phyloP scores from a whole-genome alignment of 2,797 vertebrate species.

The Bovichtus variegatus region DNA sequence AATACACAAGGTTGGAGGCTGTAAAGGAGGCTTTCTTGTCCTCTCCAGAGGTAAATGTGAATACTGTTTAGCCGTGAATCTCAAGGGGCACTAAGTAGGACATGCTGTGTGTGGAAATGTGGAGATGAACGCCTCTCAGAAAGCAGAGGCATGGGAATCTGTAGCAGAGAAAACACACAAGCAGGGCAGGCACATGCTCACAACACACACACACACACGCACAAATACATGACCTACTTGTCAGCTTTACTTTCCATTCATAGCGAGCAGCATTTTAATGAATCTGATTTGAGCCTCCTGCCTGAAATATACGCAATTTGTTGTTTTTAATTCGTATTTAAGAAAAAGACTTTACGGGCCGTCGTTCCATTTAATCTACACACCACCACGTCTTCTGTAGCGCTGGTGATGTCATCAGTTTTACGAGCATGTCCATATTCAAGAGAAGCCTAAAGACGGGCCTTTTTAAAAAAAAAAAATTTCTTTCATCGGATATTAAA shows the following conservation, averaged over 20 bases:
- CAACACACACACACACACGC: slow-evolving; percentile 28
- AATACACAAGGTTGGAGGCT: slow-evolving; percentile 3
- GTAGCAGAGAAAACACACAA: slow-evolving; percentile 23
- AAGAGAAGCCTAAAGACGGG: slow-evolving; percentile 16
- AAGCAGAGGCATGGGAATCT: slow-evolving; percentile 57
- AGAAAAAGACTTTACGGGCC: slow-evolving; percentile 20
- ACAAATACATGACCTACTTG: slow-evolving; percentile 65
- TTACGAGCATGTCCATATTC: slow-evolving; percentile 11
- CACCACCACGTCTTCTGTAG: too few species aligned
- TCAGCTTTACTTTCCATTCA: slow-evolving; percentile 55
- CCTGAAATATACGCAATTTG: slow-evolving; percentile 4
- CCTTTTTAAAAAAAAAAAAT: too few species aligned
- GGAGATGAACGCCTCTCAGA: slow-evolving; percentile 48
- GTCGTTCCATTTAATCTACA: not conserved
- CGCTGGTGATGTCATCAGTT: not conserved
- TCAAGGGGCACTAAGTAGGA: slow-evolving; percentile 68
- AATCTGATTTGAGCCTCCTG: slow-evolving; percentile 12
- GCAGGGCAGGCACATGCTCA: slow-evolving; percentile 33
- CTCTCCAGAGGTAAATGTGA: slow-evolving; percentile 70
- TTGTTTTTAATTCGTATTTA: slow-evolving; percentile 18
- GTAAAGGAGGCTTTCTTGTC: slow-evolving; percentile 12
- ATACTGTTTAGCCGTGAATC: slow-evolving; percentile 60
- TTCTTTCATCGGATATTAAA: slow-evolving; percentile 52
- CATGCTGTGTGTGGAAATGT: slow-evolving; percentile 56
- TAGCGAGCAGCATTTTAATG: slow-evolving; percentile 36